Conservation (phyloP, 2,888 invertebrate species). For the Pachymerium ferrugineum region DNA sequence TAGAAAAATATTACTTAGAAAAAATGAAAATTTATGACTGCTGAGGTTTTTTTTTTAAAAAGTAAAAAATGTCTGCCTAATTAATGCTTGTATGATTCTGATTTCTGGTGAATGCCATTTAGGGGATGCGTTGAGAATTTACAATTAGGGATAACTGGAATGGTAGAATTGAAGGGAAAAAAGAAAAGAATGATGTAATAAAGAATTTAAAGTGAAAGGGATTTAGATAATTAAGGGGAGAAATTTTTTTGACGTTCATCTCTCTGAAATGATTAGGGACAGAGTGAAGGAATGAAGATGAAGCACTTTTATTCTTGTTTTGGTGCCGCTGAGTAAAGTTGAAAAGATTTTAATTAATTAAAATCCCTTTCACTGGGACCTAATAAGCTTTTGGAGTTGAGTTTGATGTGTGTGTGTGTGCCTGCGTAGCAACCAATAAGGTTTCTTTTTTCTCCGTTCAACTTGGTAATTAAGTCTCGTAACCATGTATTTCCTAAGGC, state of each 20-base stretch:
- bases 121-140: background rate
- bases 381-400: slow-evolving; percentile 20
- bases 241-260: slow-evolving; percentile 18
- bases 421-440: background rate
- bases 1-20: background rate
- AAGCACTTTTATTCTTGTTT: slow-evolving; percentile 24
- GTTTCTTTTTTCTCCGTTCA: background rate
- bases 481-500: slow-evolving; percentile 7
- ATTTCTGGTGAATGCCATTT: background rate
- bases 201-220: slow-evolving; percentile 27
- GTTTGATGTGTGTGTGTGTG: slow-evolving; percentile 10
- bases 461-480: background rate
- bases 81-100: slow-evolving; percentile 4
- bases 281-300: slow-evolving; percentile 9
- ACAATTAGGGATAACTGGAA: background rate
- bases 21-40: background rate
- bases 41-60: no score
- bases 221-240: slow-evolving; percentile 25
- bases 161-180: background rate
- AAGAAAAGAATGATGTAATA: slow-evolving; percentile 15
- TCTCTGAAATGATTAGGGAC: slow-evolving; percentile 22
- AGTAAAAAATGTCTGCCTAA: background rate
- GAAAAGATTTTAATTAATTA: slow-evolving; percentile 27
- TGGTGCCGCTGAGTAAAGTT: slow-evolving; percentile 24
- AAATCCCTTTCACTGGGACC: slow-evolving; percentile 16